Base-by-base conservation (phyloP, 1,140 invertebrate genomes). In the Stegodyphus dumicola region DNA sequence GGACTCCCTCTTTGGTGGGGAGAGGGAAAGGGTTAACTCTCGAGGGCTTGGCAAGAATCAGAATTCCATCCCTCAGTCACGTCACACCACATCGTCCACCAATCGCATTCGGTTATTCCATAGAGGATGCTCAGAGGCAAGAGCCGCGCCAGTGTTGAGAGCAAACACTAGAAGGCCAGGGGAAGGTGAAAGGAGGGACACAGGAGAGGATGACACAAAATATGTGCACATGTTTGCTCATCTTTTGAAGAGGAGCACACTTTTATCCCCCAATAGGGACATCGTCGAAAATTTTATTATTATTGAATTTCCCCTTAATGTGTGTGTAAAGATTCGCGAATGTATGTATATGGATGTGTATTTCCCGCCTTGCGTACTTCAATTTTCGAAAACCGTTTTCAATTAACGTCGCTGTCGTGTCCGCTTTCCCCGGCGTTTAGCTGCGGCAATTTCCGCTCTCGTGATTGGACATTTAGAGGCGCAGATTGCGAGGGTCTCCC, bases 381-480 rank as follows among this genome's bases (percentile, higher is more conserved):
- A 81, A 81, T 71, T 81, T 81, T 64, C 66, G 53, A 71, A 81
- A 81, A 81, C 78, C 49, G 78, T 81, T 81, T 81, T 81, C 78
- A 81, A 81, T 81, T 81, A 81, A 81, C 69, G 54, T 70, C 69
- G 51, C 52, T 60, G 67, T 81, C 52, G 53, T 51, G 64, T 53
- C 64, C 53, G 74, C 64, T 76, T 76, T 76, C 74, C 13, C n/a
- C 56, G 60, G 54, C 52, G 65, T 79, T 66, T 69, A 67, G 77
- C 77, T 51, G 64, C 67, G 52, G 78, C 70, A 81, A 81, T 81
- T 81, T 81, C 78, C 78, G 78, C 78, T 73, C 69, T 48, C 49
- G 48, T 81, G 78, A 73, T 81, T 78, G 77, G 65, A 60, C 52
- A 48, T 56, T 65, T 33, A 49, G 65, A 64, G 48, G 53, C 53